Evolutionary conservation across 2,113 vertebrate genomes (phyloP).

Genomic region (Lonchura striata): DNA sequence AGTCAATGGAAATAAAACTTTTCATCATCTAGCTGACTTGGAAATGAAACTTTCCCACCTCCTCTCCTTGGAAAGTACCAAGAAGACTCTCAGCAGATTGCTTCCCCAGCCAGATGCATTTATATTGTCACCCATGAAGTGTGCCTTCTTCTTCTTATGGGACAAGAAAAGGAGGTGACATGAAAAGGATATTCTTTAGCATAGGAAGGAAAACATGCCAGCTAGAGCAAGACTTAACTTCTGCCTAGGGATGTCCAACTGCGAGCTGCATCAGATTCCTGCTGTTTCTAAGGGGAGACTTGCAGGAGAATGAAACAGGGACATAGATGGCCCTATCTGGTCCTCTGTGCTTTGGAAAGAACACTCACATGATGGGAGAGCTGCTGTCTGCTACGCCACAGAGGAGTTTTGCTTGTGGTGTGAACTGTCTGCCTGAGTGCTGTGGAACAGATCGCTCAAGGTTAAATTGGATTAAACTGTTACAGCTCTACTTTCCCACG

Average conservation of each 20-base stretch:
- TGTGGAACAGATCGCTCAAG: background rate
- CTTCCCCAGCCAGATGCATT: background rate
- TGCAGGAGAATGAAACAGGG: background rate
- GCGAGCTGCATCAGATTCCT: background rate
- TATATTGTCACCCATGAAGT: fast-evolving
- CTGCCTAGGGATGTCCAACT: background rate
- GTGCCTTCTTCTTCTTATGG: background rate
- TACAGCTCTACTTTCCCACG: conserved; percentile 55
- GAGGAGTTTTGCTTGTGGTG: background rate
- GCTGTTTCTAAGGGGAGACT: background rate
- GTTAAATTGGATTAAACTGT: conserved; percentile 54
- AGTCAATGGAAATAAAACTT: background rate
- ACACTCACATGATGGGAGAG: background rate
- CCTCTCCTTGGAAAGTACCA: background rate
- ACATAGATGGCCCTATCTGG: background rate
- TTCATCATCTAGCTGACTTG: background rate
- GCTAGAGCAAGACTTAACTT: background rate
- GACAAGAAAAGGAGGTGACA: background rate
- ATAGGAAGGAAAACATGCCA: background rate
- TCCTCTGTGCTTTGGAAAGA: background rate
- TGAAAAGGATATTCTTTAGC: background rate
- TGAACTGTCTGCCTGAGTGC: background rate
- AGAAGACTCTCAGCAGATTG: background rate
- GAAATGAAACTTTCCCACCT: background rate
- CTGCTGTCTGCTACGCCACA: background rate